Percentiles rank a stretch among this genome's conserved stretches.
Evolutionary conservation across 2,113 vertebrate species (phyloP).

Genomic region (Lampris megalopsis): DNA sequence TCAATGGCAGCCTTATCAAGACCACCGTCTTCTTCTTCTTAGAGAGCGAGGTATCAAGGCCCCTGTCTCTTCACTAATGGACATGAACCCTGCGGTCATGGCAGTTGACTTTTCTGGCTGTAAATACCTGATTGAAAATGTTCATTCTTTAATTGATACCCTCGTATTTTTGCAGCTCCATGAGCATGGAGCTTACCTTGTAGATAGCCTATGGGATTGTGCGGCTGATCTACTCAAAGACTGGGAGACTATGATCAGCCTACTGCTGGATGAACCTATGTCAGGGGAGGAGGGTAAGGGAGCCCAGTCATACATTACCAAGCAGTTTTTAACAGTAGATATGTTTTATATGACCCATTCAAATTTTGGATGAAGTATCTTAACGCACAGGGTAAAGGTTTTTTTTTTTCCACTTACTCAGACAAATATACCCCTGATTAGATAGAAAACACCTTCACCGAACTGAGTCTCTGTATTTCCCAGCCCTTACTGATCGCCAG

Average conservation of each 20-base stretch:
- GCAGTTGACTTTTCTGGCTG: background rate
- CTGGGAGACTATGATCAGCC: conserved; percentile 98
- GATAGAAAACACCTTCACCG: too few relatives aligned
- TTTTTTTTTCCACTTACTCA: too few relatives aligned
- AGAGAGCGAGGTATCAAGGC: conserved; percentile 90
- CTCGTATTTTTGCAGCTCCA: conserved; percentile 84
- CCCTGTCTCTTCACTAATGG: background rate
- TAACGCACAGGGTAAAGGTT: too few relatives aligned
- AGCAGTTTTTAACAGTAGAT: background rate
- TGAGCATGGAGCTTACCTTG: conserved; percentile 96
- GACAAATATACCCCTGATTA: too few relatives aligned
- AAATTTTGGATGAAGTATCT: too few relatives aligned
- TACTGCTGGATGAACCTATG: conserved; percentile 93
- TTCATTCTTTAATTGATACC: too few relatives aligned
- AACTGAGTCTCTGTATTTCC: conserved; percentile 36
- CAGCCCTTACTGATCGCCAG: conserved; percentile 93
- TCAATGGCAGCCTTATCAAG: conserved; percentile 95
- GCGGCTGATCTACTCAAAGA: conserved; percentile 95
- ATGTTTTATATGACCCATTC: background rate
- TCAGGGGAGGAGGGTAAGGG: conserved; percentile 92
- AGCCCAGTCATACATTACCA: background rate
- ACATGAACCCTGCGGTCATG: background rate
- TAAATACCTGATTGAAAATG: background rate
- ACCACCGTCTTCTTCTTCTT: conserved; percentile 98
- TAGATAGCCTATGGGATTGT: conserved; percentile 98